Evolutionary conservation across 2,797 vertebrate species (phyloP), one percentile per base, ranked within the genome.

Genomic region (Anniella stebbinsi): DNA sequence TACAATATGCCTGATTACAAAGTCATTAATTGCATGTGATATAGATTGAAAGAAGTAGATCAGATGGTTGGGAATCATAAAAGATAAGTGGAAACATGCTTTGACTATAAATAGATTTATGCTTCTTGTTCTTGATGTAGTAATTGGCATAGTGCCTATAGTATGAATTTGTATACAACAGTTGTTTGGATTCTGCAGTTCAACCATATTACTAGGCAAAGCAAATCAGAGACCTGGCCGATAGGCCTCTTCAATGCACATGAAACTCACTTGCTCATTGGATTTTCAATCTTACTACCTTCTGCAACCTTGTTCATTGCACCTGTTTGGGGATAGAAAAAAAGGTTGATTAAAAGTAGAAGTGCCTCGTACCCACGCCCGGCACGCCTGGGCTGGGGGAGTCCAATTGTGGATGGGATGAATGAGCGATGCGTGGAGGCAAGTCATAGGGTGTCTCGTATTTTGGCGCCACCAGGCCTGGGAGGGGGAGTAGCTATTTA

Each of bases 271-370:
- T 45, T 48, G 28, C 30, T 38, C 51, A 51, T n/a, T 78, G 18
- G 51, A 28, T 75, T n/a, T 63, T 75, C 41, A 80, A 51, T n/a
- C 87, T 83, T 75, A 51, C 51, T 81, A 28, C 41, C 15, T 67
- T n/a, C n/a, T 70, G 28, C n/a, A 85, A 69, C 66, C 17, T 77
- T 77, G n/a, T 57, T 69, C 33, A 85, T 80, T 89, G 17, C 60
- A 54, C 78, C 63, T 89, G 15, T 77, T 60, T 78, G 66, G 69
- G n/a, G 30, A 28, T 11, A 41, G 8, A 45, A 54, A 85, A 67
- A n/a, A 67, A 54, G 51, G 80, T 69, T 78, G 76, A 89, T 78
- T 67, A 57, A 70, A 80, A 89, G 33, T 57, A 10, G 38, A 88
- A 81, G n/a, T n/a, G n/a, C n/a, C n/a, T n/a, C n/a, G n/a, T n/a